Conservation (phyloP, 2,888 invertebrate genomes). For the Hydriomena furcata region DNA sequence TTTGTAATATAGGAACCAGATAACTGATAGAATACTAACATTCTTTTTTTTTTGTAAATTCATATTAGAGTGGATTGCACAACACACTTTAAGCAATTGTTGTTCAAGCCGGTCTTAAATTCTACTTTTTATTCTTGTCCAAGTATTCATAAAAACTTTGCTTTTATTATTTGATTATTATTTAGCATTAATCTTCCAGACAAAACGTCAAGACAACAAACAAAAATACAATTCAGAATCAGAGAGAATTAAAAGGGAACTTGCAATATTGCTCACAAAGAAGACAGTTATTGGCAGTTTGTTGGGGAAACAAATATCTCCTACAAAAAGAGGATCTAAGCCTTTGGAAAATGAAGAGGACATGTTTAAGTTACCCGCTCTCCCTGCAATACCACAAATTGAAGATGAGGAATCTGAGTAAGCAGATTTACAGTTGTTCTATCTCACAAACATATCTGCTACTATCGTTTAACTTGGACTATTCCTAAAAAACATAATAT, state of each 20-base stretch:
- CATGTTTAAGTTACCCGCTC: conserved; percentile 86
- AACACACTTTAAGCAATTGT: too few relatives aligned
- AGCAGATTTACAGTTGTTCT: too few relatives aligned
- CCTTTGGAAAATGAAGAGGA: conserved; percentile 72
- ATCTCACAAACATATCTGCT: too few relatives aligned
- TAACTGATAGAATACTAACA: too few relatives aligned
- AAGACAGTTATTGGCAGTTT: conserved; percentile 90
- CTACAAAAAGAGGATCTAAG: conserved; percentile 57
- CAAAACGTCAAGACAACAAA: conserved; percentile 89
- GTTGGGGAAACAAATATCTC: conserved; percentile 81
- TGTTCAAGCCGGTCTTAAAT: too few relatives aligned
- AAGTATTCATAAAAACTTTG: too few relatives aligned
- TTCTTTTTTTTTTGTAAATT: too few relatives aligned
- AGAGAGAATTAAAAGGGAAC: conserved; percentile 88
- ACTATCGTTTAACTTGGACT: too few relatives aligned
- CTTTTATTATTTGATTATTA: neutral
- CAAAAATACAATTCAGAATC: conserved; percentile 88
- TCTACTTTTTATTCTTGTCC: too few relatives aligned
- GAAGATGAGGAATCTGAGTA: conserved; percentile 77
- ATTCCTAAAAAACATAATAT: too few relatives aligned
- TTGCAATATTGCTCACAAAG: conserved; percentile 88
- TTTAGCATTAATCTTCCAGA: conserved; percentile 73
- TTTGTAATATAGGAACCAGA: too few relatives aligned
- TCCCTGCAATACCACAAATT: conserved; percentile 61
- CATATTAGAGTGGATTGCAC: too few relatives aligned